A percentile compares a stretch with the other conserved stretches of the same genome.
Conservation (phyloP, 2,797 vertebrate species). For the Masticophis lateralis region DNA sequence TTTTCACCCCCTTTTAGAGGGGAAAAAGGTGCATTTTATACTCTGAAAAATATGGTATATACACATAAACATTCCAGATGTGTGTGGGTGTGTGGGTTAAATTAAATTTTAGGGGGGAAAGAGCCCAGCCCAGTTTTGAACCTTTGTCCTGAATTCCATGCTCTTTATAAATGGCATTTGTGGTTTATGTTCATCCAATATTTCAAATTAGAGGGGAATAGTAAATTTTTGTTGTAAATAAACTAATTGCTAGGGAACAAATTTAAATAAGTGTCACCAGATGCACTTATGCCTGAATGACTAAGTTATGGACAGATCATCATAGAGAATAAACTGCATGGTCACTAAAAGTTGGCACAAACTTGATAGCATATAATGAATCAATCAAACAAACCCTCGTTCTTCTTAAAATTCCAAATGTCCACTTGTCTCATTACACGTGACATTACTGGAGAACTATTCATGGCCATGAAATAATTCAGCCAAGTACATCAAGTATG, state of each 20-base stretch:
- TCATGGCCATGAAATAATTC: conserved; percentile 28
- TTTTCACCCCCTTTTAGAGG: too few relatives aligned
- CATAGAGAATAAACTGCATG: not conserved
- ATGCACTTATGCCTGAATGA: not conserved
- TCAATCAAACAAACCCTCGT: not conserved
- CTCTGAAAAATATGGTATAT: too few relatives aligned
- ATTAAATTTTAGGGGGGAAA: not conserved
- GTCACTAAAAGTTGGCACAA: not conserved
- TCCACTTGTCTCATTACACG: not conserved
- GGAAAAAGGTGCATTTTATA: too few relatives aligned
- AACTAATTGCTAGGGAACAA: not conserved
- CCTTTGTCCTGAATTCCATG: not conserved
- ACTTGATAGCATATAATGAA: not conserved
- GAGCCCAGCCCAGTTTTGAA: not conserved
- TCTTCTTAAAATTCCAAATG: conserved; percentile 1
- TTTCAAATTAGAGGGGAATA: not conserved
- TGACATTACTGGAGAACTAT: conserved; percentile 12
- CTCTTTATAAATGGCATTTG: not conserved
- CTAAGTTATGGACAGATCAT: not conserved
- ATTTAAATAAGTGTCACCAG: conserved; percentile 22
- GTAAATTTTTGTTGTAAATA: not conserved
- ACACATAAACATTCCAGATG: not conserved
- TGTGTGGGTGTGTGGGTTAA: not conserved
- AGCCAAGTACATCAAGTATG: not conserved
- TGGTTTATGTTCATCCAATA: not conserved